Base-by-base conservation (phyloP, 2,888 invertebrate species). In the Gari tellinella region DNA sequence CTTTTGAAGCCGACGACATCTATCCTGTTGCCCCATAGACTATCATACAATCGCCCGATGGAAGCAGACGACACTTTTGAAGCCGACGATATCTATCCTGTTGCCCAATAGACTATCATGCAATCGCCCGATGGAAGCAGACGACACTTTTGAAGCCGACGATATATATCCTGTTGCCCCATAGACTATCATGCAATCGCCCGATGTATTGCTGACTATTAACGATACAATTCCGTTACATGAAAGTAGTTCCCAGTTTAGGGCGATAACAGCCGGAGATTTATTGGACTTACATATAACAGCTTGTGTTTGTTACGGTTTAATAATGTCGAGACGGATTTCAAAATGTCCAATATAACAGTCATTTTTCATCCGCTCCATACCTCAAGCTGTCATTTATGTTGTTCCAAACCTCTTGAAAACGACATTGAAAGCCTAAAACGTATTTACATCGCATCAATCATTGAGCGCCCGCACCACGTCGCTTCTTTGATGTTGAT, bases 381-480 rank as follows among this genome's bases (percentile, higher is more conserved):
- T 75, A 72, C 65, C 69, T 63, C 65, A 46, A 46, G 26, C 65
- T 75, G 79, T 79, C 79, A 79, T 60, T 68, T 75, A 69, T 73
- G 74, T 79, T 79, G 79, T 79, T 67, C 51, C 53, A 51, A 72
- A 72, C 63, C 79, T 69, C 79, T 79, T 75, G 66, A 75, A 69
- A 56, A 64, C 74, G 79, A 79, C 79, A 79, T 69, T 66, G 69
- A 79, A 75, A 79, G 67, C 72, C 75, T 62, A 62, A 62, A 79
- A 72, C 69, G 75, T 72, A 75, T 79, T 79, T 79, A 79, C 75
- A 65, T 69, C 72, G 37, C 75, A 79, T 79, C 79, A 79, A 79
- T 79, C 79, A 79, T 49, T 40, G 48, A 48, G 62, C 49, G 41
- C 69, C 53, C 75, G 70, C 68, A 57, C 75, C 60, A 75, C 40